Conservation (phyloP, 2,797 vertebrate genomes). For the Holocentrus rufus region DNA sequence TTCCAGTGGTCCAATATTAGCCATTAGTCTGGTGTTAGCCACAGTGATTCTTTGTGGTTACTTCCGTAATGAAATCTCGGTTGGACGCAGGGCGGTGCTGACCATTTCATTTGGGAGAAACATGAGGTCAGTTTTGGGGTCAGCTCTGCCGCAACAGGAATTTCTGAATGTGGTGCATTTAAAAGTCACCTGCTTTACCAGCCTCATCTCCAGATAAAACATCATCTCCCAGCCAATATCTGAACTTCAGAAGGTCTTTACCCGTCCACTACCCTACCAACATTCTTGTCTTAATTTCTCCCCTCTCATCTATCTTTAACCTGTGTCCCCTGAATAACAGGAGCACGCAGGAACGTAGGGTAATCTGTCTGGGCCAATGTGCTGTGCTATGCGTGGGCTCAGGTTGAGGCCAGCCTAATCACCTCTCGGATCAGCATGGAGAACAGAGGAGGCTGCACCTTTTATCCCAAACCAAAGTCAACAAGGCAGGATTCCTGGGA, state of each 20-base stretch:
- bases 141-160: neutral
- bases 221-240: neutral
- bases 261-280: conserved; percentile 10
- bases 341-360: conserved; percentile 64
- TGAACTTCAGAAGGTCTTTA: conserved; percentile 41
- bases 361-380: conserved; percentile 74
- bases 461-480: conserved; percentile 87
- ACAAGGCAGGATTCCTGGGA: conserved; percentile 81
- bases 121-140: conserved; percentile 8
- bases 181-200: neutral
- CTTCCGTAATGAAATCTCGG: neutral
- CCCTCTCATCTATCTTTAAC: conserved; percentile 59
- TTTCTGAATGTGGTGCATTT: neutral
- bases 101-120: conserved; percentile 2
- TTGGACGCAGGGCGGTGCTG: neutral
- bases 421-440: conserved; percentile 80
- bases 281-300: conserved; percentile 57
- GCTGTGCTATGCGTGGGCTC: conserved; percentile 72
- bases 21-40: conserved; percentile 21
- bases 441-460: conserved; percentile 79
- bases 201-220: conserved; percentile 1
- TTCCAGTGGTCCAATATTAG: neutral
- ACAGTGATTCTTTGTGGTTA: conserved; percentile 28
- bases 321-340: conserved; percentile 66
- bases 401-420: conserved; percentile 80